These are phyloP conservation scores for Laothoe populi DNA, from an alignment of 2,888 invertebrate species.

Conservation along the genomic window DNA sequence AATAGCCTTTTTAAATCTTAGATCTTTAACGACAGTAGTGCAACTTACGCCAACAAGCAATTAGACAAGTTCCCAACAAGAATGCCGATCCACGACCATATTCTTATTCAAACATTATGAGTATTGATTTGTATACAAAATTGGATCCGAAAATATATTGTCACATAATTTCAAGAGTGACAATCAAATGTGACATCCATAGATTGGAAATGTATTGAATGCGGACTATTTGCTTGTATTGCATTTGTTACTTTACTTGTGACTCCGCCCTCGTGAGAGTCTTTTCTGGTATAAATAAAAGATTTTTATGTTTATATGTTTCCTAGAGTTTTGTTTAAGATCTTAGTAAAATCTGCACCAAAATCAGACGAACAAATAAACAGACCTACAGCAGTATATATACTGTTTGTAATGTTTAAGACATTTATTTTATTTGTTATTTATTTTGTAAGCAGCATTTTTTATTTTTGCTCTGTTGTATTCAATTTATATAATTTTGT, in stretches of 20 bases:
- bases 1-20: not conserved
- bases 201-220: conserved; percentile 1
- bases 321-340: too few relatives aligned
- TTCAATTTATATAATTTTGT: too few relatives aligned
- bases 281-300: too few relatives aligned
- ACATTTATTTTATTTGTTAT: too few relatives aligned
- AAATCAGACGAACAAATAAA: too few relatives aligned
- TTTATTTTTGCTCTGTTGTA: too few relatives aligned
- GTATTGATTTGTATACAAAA: not conserved
- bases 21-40: not conserved
- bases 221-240: not conserved
- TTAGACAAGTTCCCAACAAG: conserved; percentile 57
- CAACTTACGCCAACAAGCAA: conserved; percentile 70
- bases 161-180: not conserved
- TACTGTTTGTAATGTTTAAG: too few relatives aligned
- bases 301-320: too few relatives aligned
- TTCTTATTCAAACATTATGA: conserved; percentile 17
- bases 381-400: too few relatives aligned
- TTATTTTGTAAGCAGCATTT: too few relatives aligned
- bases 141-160: not conserved
- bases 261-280: too few relatives aligned
- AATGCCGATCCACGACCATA: conserved; percentile 56
- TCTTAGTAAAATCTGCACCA: too few relatives aligned
- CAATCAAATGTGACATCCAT: conserved; percentile 5
- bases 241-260: conserved; percentile 4